These are phyloP conservation scores for Cryptoleucopteryx plumbea DNA, from an alignment of 2,113 vertebrate genomes.

Conservation along the genomic window DNA sequence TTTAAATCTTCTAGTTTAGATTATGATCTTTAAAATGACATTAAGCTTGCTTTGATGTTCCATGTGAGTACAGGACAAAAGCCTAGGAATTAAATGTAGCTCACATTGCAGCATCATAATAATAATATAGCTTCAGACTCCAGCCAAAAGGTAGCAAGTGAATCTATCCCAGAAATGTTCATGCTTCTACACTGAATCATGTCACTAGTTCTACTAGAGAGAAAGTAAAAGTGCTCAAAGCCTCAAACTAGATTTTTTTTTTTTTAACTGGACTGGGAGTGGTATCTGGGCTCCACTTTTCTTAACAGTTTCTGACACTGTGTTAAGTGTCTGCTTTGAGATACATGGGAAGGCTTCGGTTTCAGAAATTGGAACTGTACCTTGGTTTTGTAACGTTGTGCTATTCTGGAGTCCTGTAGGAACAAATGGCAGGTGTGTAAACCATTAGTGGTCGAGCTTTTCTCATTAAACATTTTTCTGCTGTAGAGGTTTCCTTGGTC, in stretches of 20 bases:
- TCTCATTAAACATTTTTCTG: background rate
- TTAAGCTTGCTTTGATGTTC: slow-evolving; percentile 36
- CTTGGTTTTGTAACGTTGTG: background rate
- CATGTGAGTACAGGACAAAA: background rate
- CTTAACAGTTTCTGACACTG: background rate
- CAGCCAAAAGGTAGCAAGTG: background rate
- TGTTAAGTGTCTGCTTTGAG: background rate
- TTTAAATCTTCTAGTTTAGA: slow-evolving; percentile 37
- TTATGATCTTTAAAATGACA: slow-evolving; percentile 35
- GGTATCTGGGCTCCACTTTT: background rate
- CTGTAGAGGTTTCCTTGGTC: background rate
- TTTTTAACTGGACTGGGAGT: background rate
- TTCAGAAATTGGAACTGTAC: background rate
- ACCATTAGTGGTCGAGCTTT: background rate
- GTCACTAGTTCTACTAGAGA: background rate
- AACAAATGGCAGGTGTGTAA: background rate
- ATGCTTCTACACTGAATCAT: background rate
- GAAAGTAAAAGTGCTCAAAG: background rate
- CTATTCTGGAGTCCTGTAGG: background rate
- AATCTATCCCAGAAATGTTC: background rate
- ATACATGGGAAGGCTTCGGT: background rate
- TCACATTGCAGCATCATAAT: background rate
- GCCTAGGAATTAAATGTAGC: background rate
- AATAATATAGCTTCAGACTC: background rate
- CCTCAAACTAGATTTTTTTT: background rate